Conservation (phyloP, 2,113 vertebrate species). For the Macaca mulatta region DNA sequence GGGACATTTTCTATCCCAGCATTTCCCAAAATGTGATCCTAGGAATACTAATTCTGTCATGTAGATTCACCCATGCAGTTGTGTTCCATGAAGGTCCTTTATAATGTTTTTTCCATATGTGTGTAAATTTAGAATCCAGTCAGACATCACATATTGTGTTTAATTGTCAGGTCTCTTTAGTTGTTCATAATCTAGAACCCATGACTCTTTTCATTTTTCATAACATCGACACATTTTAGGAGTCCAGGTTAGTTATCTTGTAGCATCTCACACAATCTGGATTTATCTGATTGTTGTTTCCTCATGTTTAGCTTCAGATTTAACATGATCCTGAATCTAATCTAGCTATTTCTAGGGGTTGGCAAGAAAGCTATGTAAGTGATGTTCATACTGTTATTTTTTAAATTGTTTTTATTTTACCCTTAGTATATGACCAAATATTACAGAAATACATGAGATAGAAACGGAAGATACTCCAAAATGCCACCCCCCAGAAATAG, state of each 20-base stretch:
- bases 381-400: not conserved
- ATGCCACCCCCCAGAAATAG: not conserved
- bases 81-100: not conserved
- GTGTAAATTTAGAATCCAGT: not conserved
- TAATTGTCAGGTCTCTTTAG: not conserved
- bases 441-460: not conserved
- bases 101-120: not conserved
- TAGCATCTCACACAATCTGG: not conserved
- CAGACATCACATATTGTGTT: not conserved
- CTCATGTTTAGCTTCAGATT: conserved; percentile 27
- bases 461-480: not conserved
- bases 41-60: not conserved
- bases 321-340: not conserved
- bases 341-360: not conserved
- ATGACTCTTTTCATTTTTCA: not conserved
- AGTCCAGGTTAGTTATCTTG: not conserved
- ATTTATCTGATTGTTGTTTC: not conserved
- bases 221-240: not conserved
- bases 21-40: conserved; percentile 10
- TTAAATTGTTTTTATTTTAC: not conserved
- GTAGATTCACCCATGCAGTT: not conserved
- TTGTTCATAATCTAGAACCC: not conserved
- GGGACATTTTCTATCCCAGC: not conserved
- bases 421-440: not conserved
- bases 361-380: conserved; percentile 8